These are phyloP conservation scores for Eupithecia inturbata DNA, from an alignment of 2,888 invertebrate species.

Conservation along the genomic window DNA sequence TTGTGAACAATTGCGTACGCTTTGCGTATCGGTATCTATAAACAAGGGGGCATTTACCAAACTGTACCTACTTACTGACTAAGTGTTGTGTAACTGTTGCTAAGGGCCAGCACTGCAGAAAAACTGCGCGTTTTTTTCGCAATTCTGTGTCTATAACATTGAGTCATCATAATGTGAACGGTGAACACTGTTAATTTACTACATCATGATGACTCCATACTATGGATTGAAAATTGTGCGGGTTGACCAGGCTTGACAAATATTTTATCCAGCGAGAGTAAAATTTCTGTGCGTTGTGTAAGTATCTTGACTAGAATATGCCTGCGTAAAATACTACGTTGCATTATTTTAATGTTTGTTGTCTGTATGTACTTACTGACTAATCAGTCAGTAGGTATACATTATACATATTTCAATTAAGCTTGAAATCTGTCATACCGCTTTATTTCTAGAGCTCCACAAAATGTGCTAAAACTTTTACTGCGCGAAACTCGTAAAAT, in stretches of 20 bases:
- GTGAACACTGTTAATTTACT: too few relatives aligned
- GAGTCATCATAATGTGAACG: neutral
- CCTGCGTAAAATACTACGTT: neutral
- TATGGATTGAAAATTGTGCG: neutral
- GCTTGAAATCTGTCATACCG: neutral
- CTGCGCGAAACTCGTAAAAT: conserved; percentile 30
- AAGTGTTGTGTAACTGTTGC: neutral
- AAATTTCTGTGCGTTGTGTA: neutral
- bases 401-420: neutral
- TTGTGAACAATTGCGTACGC: neutral
- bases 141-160: neutral
- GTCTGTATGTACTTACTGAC: neutral
- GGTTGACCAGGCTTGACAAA: neutral
- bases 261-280: neutral
- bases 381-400: neutral
- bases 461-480: conserved; percentile 30
- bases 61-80: neutral
- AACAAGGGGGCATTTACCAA: neutral
- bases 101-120: neutral
- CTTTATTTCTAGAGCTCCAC: conserved; percentile 12
- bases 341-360: neutral
- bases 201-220: too few relatives aligned
- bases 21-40: neutral
- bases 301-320: neutral
- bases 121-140: neutral